Evolutionary conservation across 2,888 invertebrate species (phyloP), one percentile per base, ranked within the genome.

Genomic region (Adela reaumurella): DNA sequence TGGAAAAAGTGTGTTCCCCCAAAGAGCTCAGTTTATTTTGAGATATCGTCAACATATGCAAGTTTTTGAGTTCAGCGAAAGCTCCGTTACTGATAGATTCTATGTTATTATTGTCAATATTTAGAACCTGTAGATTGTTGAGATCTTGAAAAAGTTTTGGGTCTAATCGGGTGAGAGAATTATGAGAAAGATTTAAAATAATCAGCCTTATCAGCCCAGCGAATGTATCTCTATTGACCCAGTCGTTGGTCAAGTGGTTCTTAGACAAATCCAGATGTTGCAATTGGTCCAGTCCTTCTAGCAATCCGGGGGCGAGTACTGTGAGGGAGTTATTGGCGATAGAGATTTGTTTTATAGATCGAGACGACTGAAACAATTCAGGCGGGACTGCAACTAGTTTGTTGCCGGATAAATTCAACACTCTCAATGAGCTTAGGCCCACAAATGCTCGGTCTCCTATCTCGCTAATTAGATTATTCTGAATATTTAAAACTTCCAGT

Each of bases 331-430:
- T 92, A 70, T 91, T 91, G 57, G 87, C 84, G 59, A 91, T 81
- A 63, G 88, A 83, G 58, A 92, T 79, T 67, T 89, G 86, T 57
- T 83, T 82, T 56, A 92, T 74, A 60, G 87, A 85, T 58, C 84
- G 80, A 44, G 87, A 86, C 55, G 85, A 84, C 65, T 86, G 83
- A 68, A 93, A 90, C 58, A 92, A 68, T 68, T 89, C 88, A 17
- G 90, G 87, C 46, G 92, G 92, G 57, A 93, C 81, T 44, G 88
- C 87, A 46, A 86, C 86, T 61, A 94, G 79, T 62, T 85, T 84
- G 76, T 94, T 93, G 64, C 88, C 87, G 11, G 91, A 89, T 64
- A 92, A 74, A 73, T 92, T 91, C 46, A 94, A 73, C 58, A 84
- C 82, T 63, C 83, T 83, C 59, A 93, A 74, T 55, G 85, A 81